phyloP scores from a whole-genome alignment of 35 echinoderm and acorn worm species.

The Chiridota heheva region DNA sequence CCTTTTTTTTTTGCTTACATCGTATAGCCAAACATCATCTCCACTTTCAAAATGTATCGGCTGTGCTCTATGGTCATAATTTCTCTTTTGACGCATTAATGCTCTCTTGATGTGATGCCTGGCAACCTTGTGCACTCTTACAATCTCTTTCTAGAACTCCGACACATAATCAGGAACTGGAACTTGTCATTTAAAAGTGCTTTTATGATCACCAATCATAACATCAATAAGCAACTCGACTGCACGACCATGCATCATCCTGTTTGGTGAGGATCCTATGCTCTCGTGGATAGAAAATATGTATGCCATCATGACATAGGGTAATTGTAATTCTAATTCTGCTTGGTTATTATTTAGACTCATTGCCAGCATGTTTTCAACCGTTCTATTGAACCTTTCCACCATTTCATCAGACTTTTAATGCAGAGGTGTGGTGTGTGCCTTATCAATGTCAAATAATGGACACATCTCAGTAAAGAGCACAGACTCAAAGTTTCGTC shows the following conservation, averaged over 20 bases:
- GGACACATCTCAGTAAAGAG: conserved; percentile 15
- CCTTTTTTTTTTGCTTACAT: conserved; percentile 24
- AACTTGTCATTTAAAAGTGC: no score
- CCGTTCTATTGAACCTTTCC: neutral
- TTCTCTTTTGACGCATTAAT: no score
- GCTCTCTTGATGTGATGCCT: no score
- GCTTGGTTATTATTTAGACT: neutral
- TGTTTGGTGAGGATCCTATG: neutral
- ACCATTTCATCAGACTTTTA: neutral
- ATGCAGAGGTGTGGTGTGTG: conserved; percentile 14
- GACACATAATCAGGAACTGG: no score
- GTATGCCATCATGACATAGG: conserved; percentile 9
- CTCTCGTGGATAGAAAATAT: neutral
- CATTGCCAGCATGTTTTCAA: neutral
- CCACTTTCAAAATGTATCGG: no score
- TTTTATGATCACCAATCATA: neutral
- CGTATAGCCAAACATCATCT: conserved; percentile 21
- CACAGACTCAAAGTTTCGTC: conserved; percentile 51
- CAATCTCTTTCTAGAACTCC: no score
- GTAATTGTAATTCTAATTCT: conserved; percentile 5
- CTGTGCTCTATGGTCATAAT: no score
- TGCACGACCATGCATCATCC: neutral
- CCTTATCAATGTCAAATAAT: conserved; percentile 38
- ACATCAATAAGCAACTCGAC: conserved; percentile 10
- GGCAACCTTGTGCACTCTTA: no score